These are phyloP conservation scores for Neosilurus mollespiculum DNA, from an alignment of 2,797 vertebrate genomes.

Conservation along the genomic window DNA sequence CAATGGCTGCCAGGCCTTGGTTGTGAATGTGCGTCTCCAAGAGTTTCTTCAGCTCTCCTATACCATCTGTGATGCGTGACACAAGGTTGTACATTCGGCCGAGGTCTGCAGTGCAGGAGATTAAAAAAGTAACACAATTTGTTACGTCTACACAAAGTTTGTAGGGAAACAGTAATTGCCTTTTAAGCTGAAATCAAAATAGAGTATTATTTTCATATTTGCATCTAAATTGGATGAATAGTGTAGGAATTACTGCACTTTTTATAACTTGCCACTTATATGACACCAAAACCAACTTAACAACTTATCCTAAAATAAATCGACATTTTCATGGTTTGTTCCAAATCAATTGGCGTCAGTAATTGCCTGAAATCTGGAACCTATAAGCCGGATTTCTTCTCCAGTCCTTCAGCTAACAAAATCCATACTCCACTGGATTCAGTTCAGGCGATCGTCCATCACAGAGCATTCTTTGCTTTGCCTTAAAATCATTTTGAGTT, in stretches of 20 bases:
- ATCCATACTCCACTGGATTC: not conserved
- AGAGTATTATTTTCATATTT: not conserved
- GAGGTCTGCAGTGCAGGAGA: slow-evolving; percentile 75
- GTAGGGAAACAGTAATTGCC: not conserved
- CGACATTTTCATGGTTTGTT: too few relatives aligned
- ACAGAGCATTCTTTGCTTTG: not conserved
- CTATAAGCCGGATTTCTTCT: not conserved
- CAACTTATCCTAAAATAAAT: too few relatives aligned
- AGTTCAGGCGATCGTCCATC: not conserved
- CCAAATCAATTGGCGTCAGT: not conserved
- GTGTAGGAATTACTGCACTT: not conserved
- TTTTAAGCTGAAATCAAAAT: not conserved
- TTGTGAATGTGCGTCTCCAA: slow-evolving; percentile 98
- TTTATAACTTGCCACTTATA: too few relatives aligned
- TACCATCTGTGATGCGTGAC: slow-evolving; percentile 94
- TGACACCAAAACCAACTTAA: too few relatives aligned
- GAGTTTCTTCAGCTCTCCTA: slow-evolving; percentile 97
- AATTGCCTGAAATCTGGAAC: not conserved
- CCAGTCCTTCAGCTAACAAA: not conserved
- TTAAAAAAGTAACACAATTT: too few relatives aligned
- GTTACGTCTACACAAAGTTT: not conserved
- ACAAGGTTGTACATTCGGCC: slow-evolving; percentile 99
- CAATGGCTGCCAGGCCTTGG: slow-evolving; percentile 96
- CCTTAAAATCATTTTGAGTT: not conserved
- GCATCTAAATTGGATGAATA: not conserved